phyloP scores from a whole-genome alignment of 2,113 vertebrate species.

The Oryctolagus cuniculus region mOryCun1.1 NC_091447.1:57359001-57359500 shows the following conservation, averaged over 20 bases:
- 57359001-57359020: slow-evolving; percentile 65
- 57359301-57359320: background rate
- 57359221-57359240: background rate
- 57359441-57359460: background rate
- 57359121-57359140: slow-evolving; percentile 31
- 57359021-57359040: slow-evolving; percentile 72
- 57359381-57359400: background rate
- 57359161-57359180: slow-evolving; percentile 31
- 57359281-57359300: background rate
- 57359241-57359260: background rate
- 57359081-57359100: slow-evolving; percentile 71
- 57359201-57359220: slow-evolving; percentile 34
- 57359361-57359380: background rate
- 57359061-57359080: slow-evolving; percentile 64
- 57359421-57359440: background rate
- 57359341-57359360: background rate
- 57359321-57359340: background rate
- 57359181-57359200: slow-evolving; percentile 36
- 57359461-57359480: background rate
- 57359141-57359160: slow-evolving; percentile 1
- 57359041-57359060: slow-evolving; percentile 60
- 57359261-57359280: background rate
- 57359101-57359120: slow-evolving; percentile 47
- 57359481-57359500: background rate
- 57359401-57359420: background rate